These are phyloP conservation scores for Cristatella mucedo DNA, from an alignment of 2,888 invertebrate genomes.

Conservation along the genomic window DNA sequence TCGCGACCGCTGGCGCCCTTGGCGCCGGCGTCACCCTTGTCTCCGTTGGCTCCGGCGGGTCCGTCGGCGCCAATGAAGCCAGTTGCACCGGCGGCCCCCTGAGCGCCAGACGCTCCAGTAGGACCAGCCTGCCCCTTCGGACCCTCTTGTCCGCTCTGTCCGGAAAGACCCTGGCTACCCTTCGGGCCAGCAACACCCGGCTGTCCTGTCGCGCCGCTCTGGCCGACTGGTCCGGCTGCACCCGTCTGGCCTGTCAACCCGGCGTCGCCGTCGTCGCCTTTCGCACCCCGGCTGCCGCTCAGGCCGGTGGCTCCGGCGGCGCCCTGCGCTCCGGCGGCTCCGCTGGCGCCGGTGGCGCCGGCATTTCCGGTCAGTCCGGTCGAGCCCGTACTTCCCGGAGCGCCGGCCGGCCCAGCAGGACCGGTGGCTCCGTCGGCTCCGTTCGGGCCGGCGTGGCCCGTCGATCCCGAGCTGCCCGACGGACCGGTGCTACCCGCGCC, in stretches of 20 bases:
- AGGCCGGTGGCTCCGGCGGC: slow-evolving; percentile 8
- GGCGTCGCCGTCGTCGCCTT: slow-evolving; percentile 8
- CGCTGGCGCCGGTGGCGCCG: slow-evolving; percentile 9
- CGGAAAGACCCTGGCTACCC: slow-evolving; percentile 2
- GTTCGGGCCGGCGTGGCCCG: slow-evolving; percentile 1
- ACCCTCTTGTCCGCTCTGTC: neutral
- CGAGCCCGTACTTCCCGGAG: slow-evolving; percentile 6
- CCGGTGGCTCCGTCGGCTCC: slow-evolving; percentile 2
- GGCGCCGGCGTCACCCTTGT: neutral
- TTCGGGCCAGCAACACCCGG: slow-evolving; percentile 7
- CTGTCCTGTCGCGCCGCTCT: slow-evolving; percentile 7
- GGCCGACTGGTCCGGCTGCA: slow-evolving; percentile 6
- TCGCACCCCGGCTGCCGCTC: slow-evolving; percentile 1
- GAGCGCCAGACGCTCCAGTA: neutral
- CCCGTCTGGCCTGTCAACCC: slow-evolving; percentile 9
- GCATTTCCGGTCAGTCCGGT: slow-evolving; percentile 2
- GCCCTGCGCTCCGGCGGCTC: slow-evolving; percentile 4
- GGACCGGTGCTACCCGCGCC: slow-evolving; percentile 5
- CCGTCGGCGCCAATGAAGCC: neutral
- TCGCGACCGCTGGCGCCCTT: slow-evolving; percentile 1
- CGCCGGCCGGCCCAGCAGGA: slow-evolving; percentile 6
- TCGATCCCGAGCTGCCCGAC: neutral
- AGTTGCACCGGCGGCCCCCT: neutral
- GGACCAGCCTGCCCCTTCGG: neutral
- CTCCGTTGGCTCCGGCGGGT: neutral